Base-by-base conservation (phyloP, 2,113 vertebrate species). In the Rhea pennata region DNA sequence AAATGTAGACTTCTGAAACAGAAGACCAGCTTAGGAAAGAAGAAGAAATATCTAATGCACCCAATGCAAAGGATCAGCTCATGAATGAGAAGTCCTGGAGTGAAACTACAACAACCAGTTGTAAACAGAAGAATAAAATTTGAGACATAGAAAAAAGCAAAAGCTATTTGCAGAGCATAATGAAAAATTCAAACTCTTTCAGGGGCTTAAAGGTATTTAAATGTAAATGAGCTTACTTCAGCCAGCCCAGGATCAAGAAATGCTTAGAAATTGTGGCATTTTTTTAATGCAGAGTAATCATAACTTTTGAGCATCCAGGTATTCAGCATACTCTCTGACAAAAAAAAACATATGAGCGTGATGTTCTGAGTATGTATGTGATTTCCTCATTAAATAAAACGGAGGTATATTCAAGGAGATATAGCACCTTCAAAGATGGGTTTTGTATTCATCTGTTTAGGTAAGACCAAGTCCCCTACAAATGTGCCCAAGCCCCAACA, bases 191-290 rank as follows among this genome's bases (percentile, higher is more conserved):
- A 77, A 91, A 91, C 19, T 88, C 61, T 90, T 97, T 87, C 58
- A 96, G 82, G 88, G n/a, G 31, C 67, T 95, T 93, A 89, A 89
- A 87, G 26, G 71, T 58, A 84, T 93, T 97, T 97, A 93, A 94
- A 94, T 54, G 62, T 87, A 95, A 97, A 97, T 92, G 40, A 70
- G 53, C 40, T 86, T 94, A 27, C 92, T 94, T 93, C 74, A 92
- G 67, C 40, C 58, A 89, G 77, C 50, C 56, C 62, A 79, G 75
- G 62, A 65, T 51, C 72, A 80, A 95, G 74, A 90, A 53, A 54
- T 56, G 12, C n/a, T 84, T 71, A 92, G 85, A 86, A 95, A 89
- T 4, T 8, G 40, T 92, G 39, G 50, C 82, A 59, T 67, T 96
- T 56, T 54, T 93, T 93, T 89, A 73, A 73, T 93, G 78, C 78